Base-by-base conservation (phyloP, 2,888 invertebrate genomes). In the Tenthredo scrophulariae region DNA sequence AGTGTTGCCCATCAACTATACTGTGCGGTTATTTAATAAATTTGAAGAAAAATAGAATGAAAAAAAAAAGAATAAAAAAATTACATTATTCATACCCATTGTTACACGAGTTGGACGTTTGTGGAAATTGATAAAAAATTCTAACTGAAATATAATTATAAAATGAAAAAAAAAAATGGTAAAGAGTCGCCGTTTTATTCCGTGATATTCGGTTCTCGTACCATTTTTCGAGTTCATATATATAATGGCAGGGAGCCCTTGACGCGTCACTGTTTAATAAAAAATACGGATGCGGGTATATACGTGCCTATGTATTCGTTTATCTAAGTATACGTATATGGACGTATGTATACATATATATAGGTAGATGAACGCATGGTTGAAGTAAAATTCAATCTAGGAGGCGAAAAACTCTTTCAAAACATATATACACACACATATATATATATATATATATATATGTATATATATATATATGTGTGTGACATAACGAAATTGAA, bases 1-100 rank as follows among this genome's bases (percentile, higher is more conserved):
- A 80, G 80, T 80, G 58, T 80, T 80, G 58, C 40, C 80, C 72
- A 74, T 74, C 65, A 54, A 65, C 65, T 50, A 80, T 80, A 77
- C 77, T 54, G 40, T 74, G 54, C 62, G 80, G 29, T 80, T 80
- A 80, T 80, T 65, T 22, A n/a, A 62, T 80, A 65, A 80, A 58
- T 79, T 72, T 33, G 10, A 18, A 72, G 7, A 15, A 40, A 22
- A 46, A 40, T 40, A 40, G 10, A 10, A 15, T n/a, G n/a, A 15
- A 46, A 46, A 0, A 3, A 2, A 46, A 46, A 15, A 58, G 6
- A n/a, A 18, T 5, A n/a, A n/a, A n/a, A 40, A 43, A 43, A 10
- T 10, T 7, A 9, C 9, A 9, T 40, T 40, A 5, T 40, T 40
- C 40, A 1, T 43, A 43, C 10, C 10, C 10, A 7, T 43, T 43